These are phyloP conservation scores for Synanthedon vespiformis DNA, from an alignment of 2,888 invertebrate species.

Conservation along the genomic window DNA sequence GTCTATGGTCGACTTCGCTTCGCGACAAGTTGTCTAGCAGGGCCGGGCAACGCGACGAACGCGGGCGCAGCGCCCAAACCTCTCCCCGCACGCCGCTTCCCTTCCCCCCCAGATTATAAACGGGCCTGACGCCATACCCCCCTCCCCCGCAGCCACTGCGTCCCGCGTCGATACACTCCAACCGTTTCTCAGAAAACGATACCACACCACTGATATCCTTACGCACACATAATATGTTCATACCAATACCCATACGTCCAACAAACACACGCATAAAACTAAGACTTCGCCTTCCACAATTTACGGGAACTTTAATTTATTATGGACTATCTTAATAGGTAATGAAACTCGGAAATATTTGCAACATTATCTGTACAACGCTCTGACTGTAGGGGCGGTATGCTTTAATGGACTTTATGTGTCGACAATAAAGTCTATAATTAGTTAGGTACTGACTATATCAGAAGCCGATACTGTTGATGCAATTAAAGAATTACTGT, in stretches of 20 bases:
- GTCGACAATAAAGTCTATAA: no score
- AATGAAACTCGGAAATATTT: no score
- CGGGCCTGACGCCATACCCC: constrained; percentile 35
- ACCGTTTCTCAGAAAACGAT: constrained; percentile 56
- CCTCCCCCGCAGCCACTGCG: constrained; percentile 22
- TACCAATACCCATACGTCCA: not conserved
- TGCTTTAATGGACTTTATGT: no score
- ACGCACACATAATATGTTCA: constrained; percentile 11
- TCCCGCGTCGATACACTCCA: constrained; percentile 21
- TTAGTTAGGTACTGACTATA: no score
- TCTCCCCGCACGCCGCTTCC: constrained; percentile 1
- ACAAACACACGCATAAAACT: not conserved
- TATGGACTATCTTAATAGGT: no score
- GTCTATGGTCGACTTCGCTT: constrained; percentile 22
- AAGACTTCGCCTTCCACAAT: no score
- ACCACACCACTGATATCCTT: constrained; percentile 24
- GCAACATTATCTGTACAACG: no score
- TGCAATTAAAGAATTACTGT: no score
- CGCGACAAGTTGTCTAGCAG: constrained; percentile 68
- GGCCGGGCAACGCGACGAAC: constrained; percentile 19
- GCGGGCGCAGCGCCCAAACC: constrained; percentile 1
- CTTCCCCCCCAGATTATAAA: constrained; percentile 19
- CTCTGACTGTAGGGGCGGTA: no score
- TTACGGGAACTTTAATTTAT: no score
- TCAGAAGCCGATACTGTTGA: no score